A percentile compares a stretch with the other conserved stretches of the same genome.
These are phyloP conservation scores for Meteorus colon DNA, from an alignment of 2,888 invertebrate species.

Conservation along the genomic window DNA sequence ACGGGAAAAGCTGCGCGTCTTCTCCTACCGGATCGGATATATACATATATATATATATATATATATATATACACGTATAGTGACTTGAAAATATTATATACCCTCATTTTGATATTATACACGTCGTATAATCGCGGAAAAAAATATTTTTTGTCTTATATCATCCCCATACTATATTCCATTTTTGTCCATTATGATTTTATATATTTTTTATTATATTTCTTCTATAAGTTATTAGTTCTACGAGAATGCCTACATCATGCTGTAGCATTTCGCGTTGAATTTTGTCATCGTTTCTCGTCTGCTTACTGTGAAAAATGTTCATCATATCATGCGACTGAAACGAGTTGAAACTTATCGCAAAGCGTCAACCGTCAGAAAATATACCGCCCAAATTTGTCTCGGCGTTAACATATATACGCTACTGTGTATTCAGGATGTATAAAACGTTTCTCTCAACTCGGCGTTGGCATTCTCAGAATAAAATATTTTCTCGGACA, in stretches of 20 bases:
- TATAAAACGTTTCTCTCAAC: constrained; percentile 44
- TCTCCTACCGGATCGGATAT: background rate
- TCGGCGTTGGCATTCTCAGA: constrained; percentile 45
- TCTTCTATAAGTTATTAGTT: background rate
- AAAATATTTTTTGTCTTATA: too few species aligned
- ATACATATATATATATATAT: background rate
- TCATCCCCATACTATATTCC: too few species aligned
- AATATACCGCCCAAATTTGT: constrained; percentile 54
- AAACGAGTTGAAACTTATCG: constrained; percentile 46
- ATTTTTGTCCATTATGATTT: background rate
- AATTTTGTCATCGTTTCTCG: constrained; percentile 29
- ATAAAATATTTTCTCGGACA: constrained; percentile 46
- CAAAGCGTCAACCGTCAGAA: constrained; percentile 50
- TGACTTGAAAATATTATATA: background rate
- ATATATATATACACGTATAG: background rate
- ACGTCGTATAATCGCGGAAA: background rate
- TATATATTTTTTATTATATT: background rate
- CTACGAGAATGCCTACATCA: background rate
- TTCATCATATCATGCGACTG: constrained; percentile 52
- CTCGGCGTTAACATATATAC: constrained; percentile 31
- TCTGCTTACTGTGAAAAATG: constrained; percentile 49
- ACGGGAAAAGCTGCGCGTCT: constrained; percentile 59
- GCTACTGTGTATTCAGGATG: constrained; percentile 39
- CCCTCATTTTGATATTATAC: background rate
- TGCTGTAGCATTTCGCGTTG: background rate